Evolutionary conservation across 2,113 vertebrate species (phyloP), one percentile per base, ranked within the genome.

Genomic region (Butorides virescens): DNA sequence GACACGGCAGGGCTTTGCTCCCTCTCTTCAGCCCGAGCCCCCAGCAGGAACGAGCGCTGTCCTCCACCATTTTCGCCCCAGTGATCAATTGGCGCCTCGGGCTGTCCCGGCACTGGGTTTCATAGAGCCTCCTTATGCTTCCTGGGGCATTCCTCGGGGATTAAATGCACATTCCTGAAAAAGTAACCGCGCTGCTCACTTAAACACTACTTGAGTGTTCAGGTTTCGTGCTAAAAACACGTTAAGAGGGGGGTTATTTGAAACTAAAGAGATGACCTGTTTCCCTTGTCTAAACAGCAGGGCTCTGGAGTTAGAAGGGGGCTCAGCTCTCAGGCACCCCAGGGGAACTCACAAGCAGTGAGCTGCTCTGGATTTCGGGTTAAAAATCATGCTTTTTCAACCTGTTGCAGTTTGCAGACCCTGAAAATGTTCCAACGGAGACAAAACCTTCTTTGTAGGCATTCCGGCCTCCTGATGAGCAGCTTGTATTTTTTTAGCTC

Each of bases 91-190:
- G 1, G 49, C 12, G 9, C 44, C 36, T 88, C 2, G 0, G 37
- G 62, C 79, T 25, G n/a, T 23, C 22, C 30, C 0, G 0, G 18
- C 4, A 2, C 0, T 2, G 37, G 23, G 37, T 52, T 90, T 93
- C 5, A 5, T 27, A 81, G 50, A 78, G 82, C 42, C 67, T 86
- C 63, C 3, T 42, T 63, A 17, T 80, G 68, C n/a, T 90, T 88
- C 78, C 50, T 0, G 0, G 74, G 49, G 65, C 77, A 84, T 91
- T 96, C 95, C 86, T 71, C 0, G 0, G 77, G 67, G 88, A 96
- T 94, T 95, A 94, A 92, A 93, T 56, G 90, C 84, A 74, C 93
- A 92, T 96, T 96, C 94, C 95, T 93, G 95, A 63, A 95, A 97
- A 96, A 88, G 52, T 13, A 93, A 92, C 68, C 1, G 0, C 3